These are phyloP conservation scores for Pocillopora grandis DNA, from an alignment of 92 coral and sea anemone genomes.

Conservation along the genomic window DNA sequence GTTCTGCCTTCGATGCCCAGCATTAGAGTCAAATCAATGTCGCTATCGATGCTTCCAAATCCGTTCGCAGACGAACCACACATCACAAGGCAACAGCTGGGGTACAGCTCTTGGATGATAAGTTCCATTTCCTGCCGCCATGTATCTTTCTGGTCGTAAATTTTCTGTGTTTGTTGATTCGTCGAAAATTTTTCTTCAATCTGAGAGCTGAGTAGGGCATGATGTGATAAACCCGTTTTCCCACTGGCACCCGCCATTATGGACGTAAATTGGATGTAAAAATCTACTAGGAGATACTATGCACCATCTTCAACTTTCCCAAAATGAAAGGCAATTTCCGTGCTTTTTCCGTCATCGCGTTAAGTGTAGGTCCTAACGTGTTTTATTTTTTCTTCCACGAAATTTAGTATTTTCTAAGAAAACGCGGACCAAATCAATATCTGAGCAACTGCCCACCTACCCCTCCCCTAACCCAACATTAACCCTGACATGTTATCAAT, in stretches of 20 bases:
- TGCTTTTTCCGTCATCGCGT: no score
- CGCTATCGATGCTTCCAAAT: conserved; percentile 45
- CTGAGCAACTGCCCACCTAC: no score
- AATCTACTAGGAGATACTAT: no score
- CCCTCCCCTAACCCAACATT: no score
- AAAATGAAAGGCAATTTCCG: no score
- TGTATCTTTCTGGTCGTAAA: conserved; percentile 37
- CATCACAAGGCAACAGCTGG: conserved; percentile 45
- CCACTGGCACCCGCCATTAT: not conserved
- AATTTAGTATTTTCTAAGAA: no score
- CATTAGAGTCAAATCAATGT: conserved; percentile 37
- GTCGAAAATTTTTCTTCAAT: conserved; percentile 33
- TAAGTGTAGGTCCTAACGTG: no score
- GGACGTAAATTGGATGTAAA: no score
- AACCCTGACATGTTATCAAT: no score
- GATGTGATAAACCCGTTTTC: not conserved
- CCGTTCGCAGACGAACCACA: conserved; percentile 55
- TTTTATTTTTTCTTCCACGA: no score
- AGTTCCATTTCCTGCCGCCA: conserved; percentile 53
- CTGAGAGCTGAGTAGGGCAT: conserved; percentile 28
- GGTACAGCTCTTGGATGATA: conserved; percentile 33
- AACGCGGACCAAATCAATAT: no score
- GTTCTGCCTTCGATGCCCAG: not conserved
- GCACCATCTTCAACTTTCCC: no score
- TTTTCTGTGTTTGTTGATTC: conserved; percentile 33